A percentile compares a stretch with the other conserved stretches of the same genome.
phyloP scores from a whole-genome alignment of 2,113 vertebrate genomes.

The Vulpes lagopus region DNA sequence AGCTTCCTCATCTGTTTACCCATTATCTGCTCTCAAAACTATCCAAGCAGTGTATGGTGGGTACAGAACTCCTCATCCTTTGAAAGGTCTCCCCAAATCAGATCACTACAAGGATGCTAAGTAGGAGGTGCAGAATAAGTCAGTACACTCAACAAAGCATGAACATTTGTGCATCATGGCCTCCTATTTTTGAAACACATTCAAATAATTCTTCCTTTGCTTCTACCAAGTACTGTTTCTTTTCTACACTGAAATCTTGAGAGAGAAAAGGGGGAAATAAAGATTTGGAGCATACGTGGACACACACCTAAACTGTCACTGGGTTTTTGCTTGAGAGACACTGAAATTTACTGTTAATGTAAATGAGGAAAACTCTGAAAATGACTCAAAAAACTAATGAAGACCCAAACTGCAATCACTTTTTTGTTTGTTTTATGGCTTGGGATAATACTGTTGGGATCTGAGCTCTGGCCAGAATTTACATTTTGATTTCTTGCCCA shows the following conservation, averaged over 20 bases:
- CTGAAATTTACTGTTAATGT: not conserved
- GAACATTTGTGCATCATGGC: not conserved
- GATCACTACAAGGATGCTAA: not conserved
- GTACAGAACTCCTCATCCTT: not conserved
- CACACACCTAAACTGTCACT: not conserved
- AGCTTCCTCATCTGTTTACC: not conserved
- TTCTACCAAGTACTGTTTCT: not conserved
- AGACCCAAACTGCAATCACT: not conserved
- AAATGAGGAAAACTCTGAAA: not conserved
- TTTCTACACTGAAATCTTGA: not conserved
- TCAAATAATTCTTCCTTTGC: not conserved
- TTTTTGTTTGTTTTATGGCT: not conserved
- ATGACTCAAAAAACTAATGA: not conserved
- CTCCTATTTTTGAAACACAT: not conserved
- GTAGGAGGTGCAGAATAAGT: not conserved
- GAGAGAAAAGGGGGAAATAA: not conserved
- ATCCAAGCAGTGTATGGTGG: not conserved
- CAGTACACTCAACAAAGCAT: not conserved
- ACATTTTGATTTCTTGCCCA: not conserved
- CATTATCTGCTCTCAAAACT: not conserved
- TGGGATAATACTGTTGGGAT: not conserved
- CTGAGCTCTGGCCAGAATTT: not conserved
- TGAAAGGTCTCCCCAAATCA: not conserved
- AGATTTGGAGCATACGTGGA: not conserved
- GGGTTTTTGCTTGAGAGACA: not conserved